A percentile compares a stretch with the other conserved stretches of the same genome.
Evolutionary conservation across 2,888 invertebrate species (phyloP).

Genomic region (Girardia tigrina): DNA sequence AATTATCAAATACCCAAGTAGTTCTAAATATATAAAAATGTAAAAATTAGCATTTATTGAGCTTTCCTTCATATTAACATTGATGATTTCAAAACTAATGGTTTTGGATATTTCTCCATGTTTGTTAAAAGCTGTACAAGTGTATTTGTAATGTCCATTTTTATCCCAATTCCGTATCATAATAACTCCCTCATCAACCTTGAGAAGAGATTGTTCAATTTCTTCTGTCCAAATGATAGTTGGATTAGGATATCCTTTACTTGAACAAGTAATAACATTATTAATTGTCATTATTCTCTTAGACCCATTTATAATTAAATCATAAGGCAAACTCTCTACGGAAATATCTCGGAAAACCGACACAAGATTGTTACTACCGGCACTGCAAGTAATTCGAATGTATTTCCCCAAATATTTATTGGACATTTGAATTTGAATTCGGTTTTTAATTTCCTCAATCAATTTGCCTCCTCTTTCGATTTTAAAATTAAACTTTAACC

Average conservation of each 20-base stretch:
- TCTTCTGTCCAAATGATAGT: neutral
- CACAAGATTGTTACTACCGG: neutral
- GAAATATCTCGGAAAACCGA: neutral
- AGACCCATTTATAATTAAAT: neutral
- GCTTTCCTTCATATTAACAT: neutral
- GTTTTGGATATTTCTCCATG: slow-evolving; percentile 12
- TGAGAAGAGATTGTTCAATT: neutral
- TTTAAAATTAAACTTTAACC: neutral
- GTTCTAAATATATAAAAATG: neutral
- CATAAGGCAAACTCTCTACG: neutral
- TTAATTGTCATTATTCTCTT: slow-evolving; percentile 6
- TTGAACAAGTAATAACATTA: neutral
- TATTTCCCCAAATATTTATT: neutral
- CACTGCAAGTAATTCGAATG: neutral
- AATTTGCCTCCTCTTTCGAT: neutral
- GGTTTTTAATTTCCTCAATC: neutral
- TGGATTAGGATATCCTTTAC: neutral
- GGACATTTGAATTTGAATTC: neutral
- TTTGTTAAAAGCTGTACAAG: neutral
- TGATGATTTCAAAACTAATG: neutral
- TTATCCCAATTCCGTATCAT: neutral
- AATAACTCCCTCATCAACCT: neutral
- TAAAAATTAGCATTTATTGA: neutral
- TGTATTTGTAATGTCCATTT: neutral
- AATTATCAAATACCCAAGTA: too few species aligned